Conservation (phyloP, 2,888 invertebrate species). For the Hyposoter dolosus region DNA sequence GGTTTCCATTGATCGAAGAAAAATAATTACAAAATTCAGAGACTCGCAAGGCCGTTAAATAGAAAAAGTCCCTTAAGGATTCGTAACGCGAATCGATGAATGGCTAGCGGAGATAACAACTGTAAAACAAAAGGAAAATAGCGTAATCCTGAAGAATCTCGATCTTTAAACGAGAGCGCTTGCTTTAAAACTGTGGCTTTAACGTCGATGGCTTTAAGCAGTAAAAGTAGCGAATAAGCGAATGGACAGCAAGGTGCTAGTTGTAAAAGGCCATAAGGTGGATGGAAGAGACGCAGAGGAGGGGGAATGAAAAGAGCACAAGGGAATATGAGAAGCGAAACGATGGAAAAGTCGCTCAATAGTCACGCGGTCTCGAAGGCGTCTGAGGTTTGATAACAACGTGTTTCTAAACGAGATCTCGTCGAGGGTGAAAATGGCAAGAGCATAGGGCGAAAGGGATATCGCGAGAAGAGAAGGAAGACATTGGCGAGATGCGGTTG, state of each 20-base stretch:
- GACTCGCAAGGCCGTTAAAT: neutral
- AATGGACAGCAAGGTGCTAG: constrained; percentile 26
- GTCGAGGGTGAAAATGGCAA: constrained; percentile 17
- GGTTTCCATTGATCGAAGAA: neutral
- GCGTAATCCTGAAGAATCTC: neutral
- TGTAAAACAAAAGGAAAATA: neutral
- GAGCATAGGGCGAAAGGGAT: neutral
- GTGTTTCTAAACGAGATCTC: constrained; percentile 59
- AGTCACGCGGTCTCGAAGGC: constrained; percentile 49
- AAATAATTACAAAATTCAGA: neutral
- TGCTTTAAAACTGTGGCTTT: neutral
- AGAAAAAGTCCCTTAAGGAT: neutral
- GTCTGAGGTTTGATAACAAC: constrained; percentile 62
- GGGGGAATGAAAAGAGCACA: neutral
- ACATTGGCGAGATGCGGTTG: neutral
- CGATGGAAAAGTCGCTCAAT: constrained; percentile 50
- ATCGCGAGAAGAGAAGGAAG: constrained; percentile 3
- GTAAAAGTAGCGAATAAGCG: constrained; percentile 38
- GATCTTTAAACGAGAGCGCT: neutral
- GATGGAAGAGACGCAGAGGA: no score
- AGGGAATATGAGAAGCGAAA: constrained; percentile 15
- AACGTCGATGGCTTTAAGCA: neutral
- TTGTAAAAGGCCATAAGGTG: constrained; percentile 19
- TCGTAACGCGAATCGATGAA: neutral
- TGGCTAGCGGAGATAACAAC: neutral